phyloP scores from a whole-genome alignment of 2,888 invertebrate species.

The Dolomedes plantarius region DNA sequence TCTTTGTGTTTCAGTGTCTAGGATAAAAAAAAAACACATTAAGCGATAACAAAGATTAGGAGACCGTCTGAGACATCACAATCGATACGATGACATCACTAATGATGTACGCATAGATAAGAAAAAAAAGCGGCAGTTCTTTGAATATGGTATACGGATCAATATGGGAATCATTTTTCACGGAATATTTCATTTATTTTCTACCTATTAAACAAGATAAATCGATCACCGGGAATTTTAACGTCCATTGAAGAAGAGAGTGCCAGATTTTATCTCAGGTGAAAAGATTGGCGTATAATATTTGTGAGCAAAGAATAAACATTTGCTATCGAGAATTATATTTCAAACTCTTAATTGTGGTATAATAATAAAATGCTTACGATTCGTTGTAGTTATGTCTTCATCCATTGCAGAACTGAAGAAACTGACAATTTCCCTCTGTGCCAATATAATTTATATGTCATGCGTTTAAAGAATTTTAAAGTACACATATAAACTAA shows the following conservation, averaged over 20 bases:
- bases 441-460: too few relatives aligned
- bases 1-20: not conserved
- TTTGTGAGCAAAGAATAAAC: not conserved
- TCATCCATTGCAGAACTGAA: too few relatives aligned
- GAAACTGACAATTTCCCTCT: too few relatives aligned
- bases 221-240: constrained; percentile 19
- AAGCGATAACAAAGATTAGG: constrained; percentile 6
- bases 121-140: constrained; percentile 28
- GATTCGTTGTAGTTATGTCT: too few relatives aligned
- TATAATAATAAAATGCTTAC: too few relatives aligned
- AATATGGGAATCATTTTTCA: constrained; percentile 65
- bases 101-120: constrained; percentile 3
- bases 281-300: not conserved
- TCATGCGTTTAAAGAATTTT: too few relatives aligned
- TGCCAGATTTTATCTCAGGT: constrained; percentile 1
- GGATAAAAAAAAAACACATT: not conserved
- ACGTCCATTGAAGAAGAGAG: not conserved
- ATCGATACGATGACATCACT: not conserved
- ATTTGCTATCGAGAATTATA: too few relatives aligned
- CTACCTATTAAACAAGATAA: constrained; percentile 61
- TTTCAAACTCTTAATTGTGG: too few relatives aligned
- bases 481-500: too few relatives aligned
- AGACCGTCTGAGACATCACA: constrained; percentile 1
- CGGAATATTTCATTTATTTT: constrained; percentile 30
- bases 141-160: constrained; percentile 41